These are phyloP conservation scores for Trogon melanurus DNA, from an alignment of 2,113 vertebrate genomes.

Conservation along the genomic window DNA sequence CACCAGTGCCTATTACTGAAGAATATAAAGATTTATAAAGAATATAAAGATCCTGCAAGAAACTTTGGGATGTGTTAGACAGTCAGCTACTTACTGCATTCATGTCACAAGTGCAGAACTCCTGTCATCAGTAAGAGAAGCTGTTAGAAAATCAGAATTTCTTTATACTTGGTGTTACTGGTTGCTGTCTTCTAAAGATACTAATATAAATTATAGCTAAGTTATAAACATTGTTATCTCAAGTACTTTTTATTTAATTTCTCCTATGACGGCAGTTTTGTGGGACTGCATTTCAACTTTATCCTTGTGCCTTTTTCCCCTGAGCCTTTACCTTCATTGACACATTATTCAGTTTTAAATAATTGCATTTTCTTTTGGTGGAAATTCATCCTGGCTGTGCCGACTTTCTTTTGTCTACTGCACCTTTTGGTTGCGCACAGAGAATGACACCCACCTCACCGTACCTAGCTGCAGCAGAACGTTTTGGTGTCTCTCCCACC, in stretches of 20 bases:
- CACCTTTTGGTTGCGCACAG: neutral
- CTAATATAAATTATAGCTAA: neutral
- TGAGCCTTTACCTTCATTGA: neutral
- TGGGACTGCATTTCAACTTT: neutral
- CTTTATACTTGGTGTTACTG: neutral
- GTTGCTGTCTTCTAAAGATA: neutral
- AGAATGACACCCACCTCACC: neutral
- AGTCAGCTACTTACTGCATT: neutral
- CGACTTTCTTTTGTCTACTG: neutral
- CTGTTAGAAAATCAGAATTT: neutral
- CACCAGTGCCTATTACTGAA: neutral
- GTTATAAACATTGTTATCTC: neutral
- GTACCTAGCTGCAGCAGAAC: neutral
- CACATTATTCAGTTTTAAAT: neutral
- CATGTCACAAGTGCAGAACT: neutral
- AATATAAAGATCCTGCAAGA: neutral
- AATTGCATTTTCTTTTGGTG: neutral
- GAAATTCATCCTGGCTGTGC: neutral
- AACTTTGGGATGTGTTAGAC: neutral
- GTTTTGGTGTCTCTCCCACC: neutral
- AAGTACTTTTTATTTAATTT: neutral
- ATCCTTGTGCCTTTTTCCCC: neutral
- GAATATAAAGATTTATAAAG: neutral
- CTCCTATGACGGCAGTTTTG: neutral
- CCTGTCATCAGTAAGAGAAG: neutral